Evolutionary conservation across 2,888 invertebrate species (phyloP), one percentile per base, ranked within the genome.

Genomic region (Gasteruption jaculator): DNA sequence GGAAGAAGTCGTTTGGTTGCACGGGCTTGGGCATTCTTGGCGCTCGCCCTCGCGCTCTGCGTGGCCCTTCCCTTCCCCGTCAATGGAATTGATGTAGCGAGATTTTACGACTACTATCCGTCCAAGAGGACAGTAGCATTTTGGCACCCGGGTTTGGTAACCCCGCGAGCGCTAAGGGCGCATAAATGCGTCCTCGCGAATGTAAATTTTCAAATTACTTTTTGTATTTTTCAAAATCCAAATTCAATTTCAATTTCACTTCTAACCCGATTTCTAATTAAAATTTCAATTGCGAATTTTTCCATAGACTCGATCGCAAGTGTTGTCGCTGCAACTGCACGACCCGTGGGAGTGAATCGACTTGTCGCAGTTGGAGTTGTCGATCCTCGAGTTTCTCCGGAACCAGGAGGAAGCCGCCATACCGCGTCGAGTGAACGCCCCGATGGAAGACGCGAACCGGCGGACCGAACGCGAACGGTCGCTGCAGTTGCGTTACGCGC

Each of bases 401-500:
- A 84, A 87, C 39, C 91, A 93, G 68, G 96, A 97, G 73, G 82
- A 83, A 54, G 82, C 84, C 14, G 96, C 95, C 15, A 83, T 96
- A 59, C 92, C 94, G 1, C 82, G 91, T 49, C 79, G 96, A 62
- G 79, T 95, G 63, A 90, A 91, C 77, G 89, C 87, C 1, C 71
- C 95, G 47, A 88, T 88, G 39, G 93, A 94, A 64, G 95, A 96
- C 68, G 94, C 95, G 1, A 86, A 83, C 46, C 77, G 93, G 39
- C 95, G 96, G 74, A 89, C 85, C 58, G 91, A 93, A 50, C 77
- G 96, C 41, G 97, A 99, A 68, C 87, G 85, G 56, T 81, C 80
- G 43, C 74, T 97, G 34, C 97, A 99, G 74, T 79, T 80, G 46
- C 81, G 83, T 56, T 97, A 86, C 66, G 81, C 85, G 1, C 82